A percentile compares a stretch with the other conserved stretches of the same genome.
phyloP scores from a whole-genome alignment of 2,113 vertebrate species.

The Bettongia penicillata region DNA sequence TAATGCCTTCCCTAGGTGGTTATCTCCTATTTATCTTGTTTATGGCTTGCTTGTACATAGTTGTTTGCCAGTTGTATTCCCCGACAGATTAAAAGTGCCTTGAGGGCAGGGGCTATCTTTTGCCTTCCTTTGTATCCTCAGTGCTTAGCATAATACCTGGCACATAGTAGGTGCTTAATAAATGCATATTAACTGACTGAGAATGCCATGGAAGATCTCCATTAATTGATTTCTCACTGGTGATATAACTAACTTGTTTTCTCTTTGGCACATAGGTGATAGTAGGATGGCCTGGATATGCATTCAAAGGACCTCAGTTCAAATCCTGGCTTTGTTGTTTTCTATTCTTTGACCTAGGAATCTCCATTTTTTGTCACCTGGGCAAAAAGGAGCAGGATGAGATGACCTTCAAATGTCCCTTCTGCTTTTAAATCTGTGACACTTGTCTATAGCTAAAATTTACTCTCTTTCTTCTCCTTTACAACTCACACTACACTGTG shows the following conservation, averaged over 20 bases:
- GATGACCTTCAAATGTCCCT: neutral
- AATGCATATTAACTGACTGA: neutral
- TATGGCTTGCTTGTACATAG: neutral
- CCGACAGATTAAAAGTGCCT: neutral
- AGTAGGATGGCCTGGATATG: neutral
- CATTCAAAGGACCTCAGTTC: neutral
- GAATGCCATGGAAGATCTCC: neutral
- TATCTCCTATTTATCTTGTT: neutral
- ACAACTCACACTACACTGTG: neutral
- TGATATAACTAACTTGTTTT: neutral
- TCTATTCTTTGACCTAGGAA: neutral
- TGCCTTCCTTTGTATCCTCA: neutral
- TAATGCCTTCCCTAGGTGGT: neutral
- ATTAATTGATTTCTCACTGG: neutral
- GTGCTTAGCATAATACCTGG: neutral
- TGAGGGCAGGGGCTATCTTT: neutral
- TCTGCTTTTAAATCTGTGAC: neutral
- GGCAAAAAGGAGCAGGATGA: neutral
- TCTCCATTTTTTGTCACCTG: neutral
- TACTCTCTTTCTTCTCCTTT: neutral
- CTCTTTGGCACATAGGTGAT: neutral
- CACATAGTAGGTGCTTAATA: neutral
- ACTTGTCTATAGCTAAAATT: neutral
- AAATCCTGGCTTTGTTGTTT: neutral
- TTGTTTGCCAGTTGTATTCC: neutral